These are phyloP conservation scores for Sakesphorus luctuosus DNA, from an alignment of 2,113 vertebrate genomes.

Conservation along the genomic window DNA sequence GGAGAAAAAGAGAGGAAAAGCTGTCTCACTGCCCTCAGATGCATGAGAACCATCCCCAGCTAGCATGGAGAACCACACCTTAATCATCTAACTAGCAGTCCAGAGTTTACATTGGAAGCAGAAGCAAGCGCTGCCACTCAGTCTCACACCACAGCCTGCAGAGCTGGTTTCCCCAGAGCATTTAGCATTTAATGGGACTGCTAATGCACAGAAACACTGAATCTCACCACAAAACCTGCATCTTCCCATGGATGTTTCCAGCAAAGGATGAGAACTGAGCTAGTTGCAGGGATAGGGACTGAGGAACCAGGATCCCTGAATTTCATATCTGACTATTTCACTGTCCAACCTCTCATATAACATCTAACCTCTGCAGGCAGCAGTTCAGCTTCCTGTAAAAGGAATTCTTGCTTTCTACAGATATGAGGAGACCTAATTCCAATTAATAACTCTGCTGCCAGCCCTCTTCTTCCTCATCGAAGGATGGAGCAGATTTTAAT, in stretches of 20 bases:
- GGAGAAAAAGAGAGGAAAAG: neutral
- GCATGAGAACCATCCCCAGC: neutral
- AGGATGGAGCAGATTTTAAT: neutral
- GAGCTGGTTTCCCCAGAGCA: rapidly evolving
- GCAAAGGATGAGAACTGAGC: rapidly evolving
- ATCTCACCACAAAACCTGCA: neutral
- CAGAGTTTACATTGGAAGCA: rapidly evolving
- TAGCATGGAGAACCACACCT: rapidly evolving
- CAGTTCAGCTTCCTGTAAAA: neutral
- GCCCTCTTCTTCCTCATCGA: neutral
- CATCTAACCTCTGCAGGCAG: neutral
- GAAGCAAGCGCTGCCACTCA: neutral
- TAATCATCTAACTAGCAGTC: neutral
- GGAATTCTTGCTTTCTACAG: neutral
- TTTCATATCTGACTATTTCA: neutral
- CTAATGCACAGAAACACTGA: neutral
- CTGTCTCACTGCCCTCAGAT: neutral
- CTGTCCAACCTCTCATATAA: neutral
- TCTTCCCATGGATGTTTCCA: neutral
- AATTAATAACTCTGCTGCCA: neutral
- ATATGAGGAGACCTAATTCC: neutral
- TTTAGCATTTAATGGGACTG: neutral
- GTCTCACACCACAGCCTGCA: neutral
- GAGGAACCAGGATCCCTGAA: neutral
- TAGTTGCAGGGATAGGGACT: neutral